Conservation (phyloP, 1,140 invertebrate species). For the Mylabris phalerata region DNA sequence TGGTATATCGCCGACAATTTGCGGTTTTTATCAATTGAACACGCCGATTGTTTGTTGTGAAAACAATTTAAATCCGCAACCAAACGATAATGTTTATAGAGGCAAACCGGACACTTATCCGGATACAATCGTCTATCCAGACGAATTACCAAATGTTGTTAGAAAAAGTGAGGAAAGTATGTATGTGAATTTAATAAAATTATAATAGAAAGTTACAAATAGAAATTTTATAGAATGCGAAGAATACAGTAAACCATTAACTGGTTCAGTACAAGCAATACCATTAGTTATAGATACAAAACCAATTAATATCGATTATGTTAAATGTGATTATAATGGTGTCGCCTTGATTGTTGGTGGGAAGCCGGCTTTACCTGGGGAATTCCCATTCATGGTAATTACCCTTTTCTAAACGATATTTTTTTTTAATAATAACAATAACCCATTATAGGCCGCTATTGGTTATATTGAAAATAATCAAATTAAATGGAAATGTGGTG, state of each 20-base stretch:
- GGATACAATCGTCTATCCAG: neutral
- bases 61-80: slow-evolving; percentile 16
- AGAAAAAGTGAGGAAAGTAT: slow-evolving; percentile 27
- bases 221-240: slow-evolving; percentile 40
- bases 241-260: slow-evolving; percentile 39
- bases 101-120: neutral
- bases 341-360: slow-evolving; percentile 50
- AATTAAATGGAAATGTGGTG: slow-evolving; percentile 36
- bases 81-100: neutral
- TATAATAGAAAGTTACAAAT: neutral
- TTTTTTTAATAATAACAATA: neutral
- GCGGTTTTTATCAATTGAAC: slow-evolving; percentile 29
- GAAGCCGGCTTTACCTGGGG: slow-evolving; percentile 40
- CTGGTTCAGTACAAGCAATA: slow-evolving; percentile 36
- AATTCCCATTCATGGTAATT: slow-evolving; percentile 56
- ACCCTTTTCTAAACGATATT: neutral
- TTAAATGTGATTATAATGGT: slow-evolving; percentile 41
- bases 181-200: slow-evolving; percentile 2
- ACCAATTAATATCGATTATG: slow-evolving; percentile 33
- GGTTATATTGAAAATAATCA: slow-evolving; percentile 21
- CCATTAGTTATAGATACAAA: slow-evolving; percentile 36
- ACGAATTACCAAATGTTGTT: neutral
- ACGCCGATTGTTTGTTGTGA: slow-evolving; percentile 38
- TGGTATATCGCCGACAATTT: slow-evolving; percentile 32
- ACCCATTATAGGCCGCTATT: slow-evolving; percentile 26